A percentile compares a stretch with the other conserved stretches of the same genome.
phyloP scores from a whole-genome alignment of 2,113 vertebrate species.

The Gila orcuttii region DNA sequence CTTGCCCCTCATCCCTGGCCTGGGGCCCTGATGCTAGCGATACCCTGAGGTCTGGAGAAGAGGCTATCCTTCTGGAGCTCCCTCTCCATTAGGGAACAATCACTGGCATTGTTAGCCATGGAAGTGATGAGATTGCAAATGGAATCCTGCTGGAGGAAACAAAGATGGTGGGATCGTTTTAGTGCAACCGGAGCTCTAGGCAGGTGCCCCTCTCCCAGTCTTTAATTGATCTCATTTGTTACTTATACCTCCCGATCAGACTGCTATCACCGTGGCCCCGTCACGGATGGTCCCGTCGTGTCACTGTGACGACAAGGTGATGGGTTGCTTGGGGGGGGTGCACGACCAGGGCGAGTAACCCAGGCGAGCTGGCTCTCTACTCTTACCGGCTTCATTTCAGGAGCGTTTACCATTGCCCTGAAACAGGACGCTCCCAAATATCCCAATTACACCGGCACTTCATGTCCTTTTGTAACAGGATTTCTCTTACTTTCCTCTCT shows the following conservation, averaged over 20 bases:
- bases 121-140: slow-evolving; percentile 81
- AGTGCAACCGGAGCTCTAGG: slow-evolving; percentile 87
- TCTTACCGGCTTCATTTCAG: slow-evolving; percentile 87
- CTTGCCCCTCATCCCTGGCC: slow-evolving; percentile 69
- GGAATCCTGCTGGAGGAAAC: slow-evolving; percentile 81
- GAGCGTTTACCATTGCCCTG: slow-evolving; percentile 77
- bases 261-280: slow-evolving; percentile 82
- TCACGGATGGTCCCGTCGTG: slow-evolving; percentile 79
- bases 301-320: slow-evolving; percentile 57
- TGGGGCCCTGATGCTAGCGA: slow-evolving; percentile 81
- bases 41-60: slow-evolving; percentile 74
- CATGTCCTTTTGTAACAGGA: slow-evolving; percentile 89
- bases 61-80: slow-evolving; percentile 76
- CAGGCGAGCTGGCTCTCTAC: slow-evolving; percentile 75
- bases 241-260: slow-evolving; percentile 91
- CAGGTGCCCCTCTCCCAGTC: slow-evolving; percentile 88
- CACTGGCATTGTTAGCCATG: slow-evolving; percentile 81
- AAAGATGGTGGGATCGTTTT: slow-evolving; percentile 85
- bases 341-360: slow-evolving; percentile 60
- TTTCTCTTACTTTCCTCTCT: slow-evolving; percentile 65
- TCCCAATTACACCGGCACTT: slow-evolving; percentile 92
- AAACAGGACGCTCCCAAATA: slow-evolving; percentile 87
- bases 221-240: slow-evolving; percentile 99
- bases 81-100: slow-evolving; percentile 87
- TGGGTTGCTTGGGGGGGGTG: slow-evolving; percentile 60